phyloP scores from a whole-genome alignment of 2,797 vertebrate genomes.

The Crocidura indochinensis region DNA sequence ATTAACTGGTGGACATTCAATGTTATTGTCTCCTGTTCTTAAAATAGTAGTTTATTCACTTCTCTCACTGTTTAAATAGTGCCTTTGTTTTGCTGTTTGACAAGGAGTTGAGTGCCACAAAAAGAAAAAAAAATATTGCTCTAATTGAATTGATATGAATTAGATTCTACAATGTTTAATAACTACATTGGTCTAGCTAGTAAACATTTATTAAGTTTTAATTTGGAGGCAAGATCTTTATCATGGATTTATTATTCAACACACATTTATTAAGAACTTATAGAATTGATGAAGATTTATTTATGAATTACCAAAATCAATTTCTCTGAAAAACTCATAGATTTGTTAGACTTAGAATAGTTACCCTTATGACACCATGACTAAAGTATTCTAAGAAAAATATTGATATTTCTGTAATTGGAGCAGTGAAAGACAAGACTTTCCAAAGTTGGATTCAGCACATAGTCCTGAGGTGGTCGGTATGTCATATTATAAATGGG shows the following conservation, averaged over 20 bases:
- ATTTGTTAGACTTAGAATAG: not conserved
- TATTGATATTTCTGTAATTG: not conserved
- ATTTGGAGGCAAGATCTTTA: not conserved
- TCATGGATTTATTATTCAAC: not conserved
- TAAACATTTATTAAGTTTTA: conserved; percentile 39
- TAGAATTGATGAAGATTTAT: not conserved
- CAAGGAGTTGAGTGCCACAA: not conserved
- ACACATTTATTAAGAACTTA: conserved; percentile 34
- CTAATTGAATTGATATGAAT: conserved; percentile 17
- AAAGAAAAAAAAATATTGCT: conserved; percentile 6
- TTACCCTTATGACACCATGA: not conserved
- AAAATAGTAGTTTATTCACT: conserved; percentile 17
- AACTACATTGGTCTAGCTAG: conserved; percentile 13
- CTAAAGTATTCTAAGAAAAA: conserved; percentile 5
- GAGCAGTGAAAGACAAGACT: not conserved
- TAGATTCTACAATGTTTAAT: conserved; percentile 17
- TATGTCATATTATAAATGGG: not conserved
- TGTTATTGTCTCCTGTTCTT: not conserved
- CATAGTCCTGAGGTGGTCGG: too few species aligned
- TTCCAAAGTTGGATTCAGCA: not conserved
- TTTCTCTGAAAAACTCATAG: not conserved
- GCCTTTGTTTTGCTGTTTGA: conserved; percentile 31
- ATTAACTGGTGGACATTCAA: conserved; percentile 68
- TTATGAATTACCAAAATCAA: not conserved
- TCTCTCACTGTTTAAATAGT: not conserved